Base-by-base conservation (phyloP, 2,888 invertebrate genomes). In the Penaeus monodon region DNA sequence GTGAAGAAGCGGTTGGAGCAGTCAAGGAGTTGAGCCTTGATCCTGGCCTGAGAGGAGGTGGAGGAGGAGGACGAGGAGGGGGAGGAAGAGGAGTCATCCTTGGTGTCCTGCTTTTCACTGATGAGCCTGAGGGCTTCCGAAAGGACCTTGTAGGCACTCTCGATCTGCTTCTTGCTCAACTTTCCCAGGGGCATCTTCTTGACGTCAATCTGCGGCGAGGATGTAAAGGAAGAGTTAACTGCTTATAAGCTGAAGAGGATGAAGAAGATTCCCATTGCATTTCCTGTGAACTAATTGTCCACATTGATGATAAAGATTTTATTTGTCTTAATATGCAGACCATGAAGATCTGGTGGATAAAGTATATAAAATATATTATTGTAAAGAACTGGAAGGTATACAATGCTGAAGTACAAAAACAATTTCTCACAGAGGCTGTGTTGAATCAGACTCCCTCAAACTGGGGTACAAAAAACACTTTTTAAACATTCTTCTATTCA, bases 161-260 rank as follows among this genome's bases (percentile, higher is more conserved):
- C 95, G 86, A 99, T 95, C 93, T 98, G 98, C 85, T 96, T 95
- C 92, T 96, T 95, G 2, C 98, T 98, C 22, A 99, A 93, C 93
- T 99, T 99, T 38, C 99, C 99, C 17, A 99, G 93, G 0, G 99
- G 99, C 99, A 99, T 99, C 93, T 99, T 99, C 90, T 98, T 97
- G 91, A 97, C 95, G 92, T 99, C 99, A 91, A 99, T 93, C 94
- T 94, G 88, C n/a, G 27, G 27, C 29, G 76, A 90, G 78, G 91
- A 91, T 84, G 82, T 74, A 82, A 70, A 12, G 38, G 3, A 78
- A 3, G 17, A 57, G 3, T 33, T 24, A 65, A 27, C 49, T 4
- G 77, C 66, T 44, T 73, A 64, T 64, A 68, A 17, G 20, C 17
- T 20, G 44, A 57, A 20, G 17, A 57, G 57, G 17, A 57, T 17